Evolutionary conservation across 2,113 vertebrate genomes (phyloP), one percentile per base, ranked within the genome.

Genomic region (Esox niger): DNA sequence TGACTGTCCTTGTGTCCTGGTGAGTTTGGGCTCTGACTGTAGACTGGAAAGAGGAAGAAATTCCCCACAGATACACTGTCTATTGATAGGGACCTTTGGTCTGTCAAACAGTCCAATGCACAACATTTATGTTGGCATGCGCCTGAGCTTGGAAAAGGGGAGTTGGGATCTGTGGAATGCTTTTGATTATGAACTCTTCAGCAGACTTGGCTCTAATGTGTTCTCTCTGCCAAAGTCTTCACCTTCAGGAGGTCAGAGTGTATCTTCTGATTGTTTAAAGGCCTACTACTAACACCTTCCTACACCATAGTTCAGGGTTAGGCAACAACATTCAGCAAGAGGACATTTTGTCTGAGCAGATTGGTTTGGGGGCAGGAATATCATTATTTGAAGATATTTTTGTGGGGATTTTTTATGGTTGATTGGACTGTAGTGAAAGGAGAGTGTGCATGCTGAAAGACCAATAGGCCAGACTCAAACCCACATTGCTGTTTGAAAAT

Each of bases 41-140:
- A 30, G 7, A 11, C 31, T 61, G 20, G 33, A 73, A 38, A 56
- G 43, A 73, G 29, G 17, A 31, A 62, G 43, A n/a, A 68, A 71
- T 54, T 62, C 49, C 49, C 59, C 2, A 4, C 47, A 23, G 47
- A 52, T 52, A 52, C 47, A 6, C 20, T 52, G 47, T 32, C 38
- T 47, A 49, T 27, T 13, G 61, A 81, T 66, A 75, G 62, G 29
- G 33, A 63, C 43, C 33, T 68, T 62, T 74, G 52, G 61, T 66
- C 35, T 26, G 3, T 64, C 68, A 77, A 76, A 64, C 68, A 74
- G 57, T 47, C 25, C 17, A 58, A 49, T 52, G 47, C 59, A 73
- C 68, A 77, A 71, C 64, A 75, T 81, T 81, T 75, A 64, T 70
- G 46, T 66, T 81, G 79, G 79, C 68, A 67, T 38, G 38, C 17